phyloP scores from a whole-genome alignment of 2,797 vertebrate genomes.

The Enteromius treurensis region DNA sequence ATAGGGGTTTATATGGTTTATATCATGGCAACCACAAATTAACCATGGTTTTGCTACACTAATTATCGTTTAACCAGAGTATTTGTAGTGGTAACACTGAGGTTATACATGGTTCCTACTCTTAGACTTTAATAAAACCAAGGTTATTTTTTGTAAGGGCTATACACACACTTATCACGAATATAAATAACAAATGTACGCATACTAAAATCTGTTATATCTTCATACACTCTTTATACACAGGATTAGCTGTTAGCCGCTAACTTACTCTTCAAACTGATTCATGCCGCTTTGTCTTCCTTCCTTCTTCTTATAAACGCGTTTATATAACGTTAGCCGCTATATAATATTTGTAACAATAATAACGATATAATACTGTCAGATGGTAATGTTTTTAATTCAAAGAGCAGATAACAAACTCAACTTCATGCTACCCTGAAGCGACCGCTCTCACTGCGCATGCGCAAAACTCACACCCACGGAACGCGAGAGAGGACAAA shows the following conservation, averaged over 20 bases:
- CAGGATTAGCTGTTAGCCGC: constrained; percentile 34
- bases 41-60: too few species aligned
- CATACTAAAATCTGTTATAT: too few species aligned
- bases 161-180: neutral
- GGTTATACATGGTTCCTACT: too few species aligned
- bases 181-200: neutral
- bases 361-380: neutral
- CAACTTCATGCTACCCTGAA: neutral
- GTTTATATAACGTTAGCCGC: neutral
- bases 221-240: neutral
- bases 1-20: too few species aligned
- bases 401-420: neutral
- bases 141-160: too few species aligned
- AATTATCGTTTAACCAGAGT: too few species aligned
- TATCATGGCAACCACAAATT: too few species aligned
- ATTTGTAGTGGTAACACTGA: too few species aligned
- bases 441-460: constrained; percentile 1
- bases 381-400: neutral
- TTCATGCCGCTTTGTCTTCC: constrained; percentile 39
- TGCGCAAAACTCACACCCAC: neutral
- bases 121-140: too few species aligned
- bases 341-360: neutral
- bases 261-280: constrained; percentile 59
- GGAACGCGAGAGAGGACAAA: neutral
- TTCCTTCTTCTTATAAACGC: neutral